Evolutionary conservation across 2,113 vertebrate species (phyloP).

Genomic region (Pseudopipra pipra): DNA sequence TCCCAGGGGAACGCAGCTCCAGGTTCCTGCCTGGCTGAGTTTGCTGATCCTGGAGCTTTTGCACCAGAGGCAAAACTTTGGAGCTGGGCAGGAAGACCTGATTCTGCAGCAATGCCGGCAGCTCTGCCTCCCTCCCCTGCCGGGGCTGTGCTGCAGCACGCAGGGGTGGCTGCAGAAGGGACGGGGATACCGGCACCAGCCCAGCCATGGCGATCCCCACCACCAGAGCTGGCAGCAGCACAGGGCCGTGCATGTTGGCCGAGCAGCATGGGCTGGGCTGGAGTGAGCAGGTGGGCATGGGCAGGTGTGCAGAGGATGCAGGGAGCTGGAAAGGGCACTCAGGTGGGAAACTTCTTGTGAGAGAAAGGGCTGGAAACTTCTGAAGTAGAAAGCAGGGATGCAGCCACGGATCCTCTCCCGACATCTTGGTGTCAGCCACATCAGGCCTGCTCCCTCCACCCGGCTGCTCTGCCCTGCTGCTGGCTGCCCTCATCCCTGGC

Average conservation of each 20-base stretch:
- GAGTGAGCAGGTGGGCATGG: background rate
- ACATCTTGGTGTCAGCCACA: background rate
- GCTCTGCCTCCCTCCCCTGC: background rate
- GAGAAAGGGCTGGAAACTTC: constrained; percentile 37
- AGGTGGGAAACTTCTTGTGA: background rate
- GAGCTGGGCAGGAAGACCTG: background rate
- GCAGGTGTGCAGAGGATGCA: background rate
- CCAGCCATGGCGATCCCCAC: background rate
- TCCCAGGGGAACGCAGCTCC: background rate
- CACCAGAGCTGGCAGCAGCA: background rate
- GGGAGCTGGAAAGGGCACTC: background rate
- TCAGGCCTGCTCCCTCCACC: background rate
- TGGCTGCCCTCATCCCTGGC: accelerated
- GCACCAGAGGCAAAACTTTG: constrained; percentile 30
- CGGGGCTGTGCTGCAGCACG: background rate
- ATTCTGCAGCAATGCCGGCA: background rate
- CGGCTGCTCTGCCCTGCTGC: background rate
- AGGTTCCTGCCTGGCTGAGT: background rate
- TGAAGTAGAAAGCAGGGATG: background rate
- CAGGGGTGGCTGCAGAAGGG: background rate
- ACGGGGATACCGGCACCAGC: background rate
- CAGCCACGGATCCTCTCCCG: background rate
- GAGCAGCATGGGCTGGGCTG: accelerated
- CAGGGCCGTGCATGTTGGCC: accelerated
- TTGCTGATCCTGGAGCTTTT: constrained; percentile 9